A percentile compares a stretch with the other conserved stretches of the same genome.
Evolutionary conservation across 2,797 vertebrate species (phyloP).

Genomic region (Chelidonichthys spinosus): DNA sequence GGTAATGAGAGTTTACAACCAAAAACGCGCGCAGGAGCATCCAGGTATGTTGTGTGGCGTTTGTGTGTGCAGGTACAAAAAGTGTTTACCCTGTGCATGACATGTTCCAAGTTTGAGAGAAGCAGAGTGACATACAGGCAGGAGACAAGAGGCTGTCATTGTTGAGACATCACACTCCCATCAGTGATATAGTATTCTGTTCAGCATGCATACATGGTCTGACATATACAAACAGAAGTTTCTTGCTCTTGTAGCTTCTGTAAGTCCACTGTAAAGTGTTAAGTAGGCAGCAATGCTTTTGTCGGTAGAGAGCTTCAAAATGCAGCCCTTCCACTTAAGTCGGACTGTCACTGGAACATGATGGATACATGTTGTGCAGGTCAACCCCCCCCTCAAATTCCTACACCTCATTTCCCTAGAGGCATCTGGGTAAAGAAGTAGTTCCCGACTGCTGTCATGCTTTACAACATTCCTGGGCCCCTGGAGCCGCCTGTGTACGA

Average conservation of each 20-base stretch:
- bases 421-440: background rate
- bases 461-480: slow-evolving; percentile 59
- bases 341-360: background rate
- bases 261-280: background rate
- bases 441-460: slow-evolving; percentile 37
- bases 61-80: background rate
- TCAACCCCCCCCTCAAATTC: background rate
- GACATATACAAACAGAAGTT: background rate
- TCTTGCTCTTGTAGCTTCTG: too few relatives aligned
- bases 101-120: background rate
- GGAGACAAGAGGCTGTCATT: background rate
- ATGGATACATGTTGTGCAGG: background rate
- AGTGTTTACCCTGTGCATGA: background rate
- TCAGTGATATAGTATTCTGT: background rate
- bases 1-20: background rate
- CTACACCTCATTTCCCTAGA: background rate
- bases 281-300: background rate
- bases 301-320: background rate
- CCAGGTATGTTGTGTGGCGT: background rate
- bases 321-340: background rate
- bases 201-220: background rate
- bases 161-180: background rate
- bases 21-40: background rate
- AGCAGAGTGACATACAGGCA: background rate
- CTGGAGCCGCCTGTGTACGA: slow-evolving; percentile 41